Evolutionary conservation across 2,113 vertebrate species (phyloP).

Genomic region (Gracilinanus agilis): DNA sequence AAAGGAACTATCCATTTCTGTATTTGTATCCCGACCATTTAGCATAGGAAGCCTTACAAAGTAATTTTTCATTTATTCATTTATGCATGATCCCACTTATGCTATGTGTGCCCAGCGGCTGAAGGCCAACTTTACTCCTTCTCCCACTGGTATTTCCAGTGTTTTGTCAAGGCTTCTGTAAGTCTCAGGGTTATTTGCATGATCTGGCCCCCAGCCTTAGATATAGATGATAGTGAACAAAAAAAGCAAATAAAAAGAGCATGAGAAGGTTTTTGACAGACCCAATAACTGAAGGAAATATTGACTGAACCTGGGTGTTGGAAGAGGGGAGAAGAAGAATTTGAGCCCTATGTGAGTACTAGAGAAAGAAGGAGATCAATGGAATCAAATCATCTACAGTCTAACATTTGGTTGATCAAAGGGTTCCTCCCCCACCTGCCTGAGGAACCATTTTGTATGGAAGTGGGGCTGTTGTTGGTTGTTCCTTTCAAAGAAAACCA

Average conservation of each 20-base stretch:
- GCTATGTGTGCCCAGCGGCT: not conserved
- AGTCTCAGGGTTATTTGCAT: not conserved
- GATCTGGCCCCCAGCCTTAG: not conserved
- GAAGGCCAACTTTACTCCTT: not conserved
- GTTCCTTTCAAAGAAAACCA: not conserved
- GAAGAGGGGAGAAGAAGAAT: not conserved
- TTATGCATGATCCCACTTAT: not conserved
- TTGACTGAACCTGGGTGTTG: not conserved
- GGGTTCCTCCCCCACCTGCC: not conserved
- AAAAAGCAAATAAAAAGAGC: not conserved
- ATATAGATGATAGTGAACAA: not conserved
- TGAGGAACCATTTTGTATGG: not conserved
- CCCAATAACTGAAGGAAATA: not conserved
- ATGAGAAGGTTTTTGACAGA: not conserved
- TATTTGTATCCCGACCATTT: not conserved
- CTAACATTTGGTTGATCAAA: not conserved
- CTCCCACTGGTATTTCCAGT: not conserved
- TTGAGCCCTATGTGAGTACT: not conserved
- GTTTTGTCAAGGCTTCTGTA: not conserved
- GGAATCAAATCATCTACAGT: not conserved
- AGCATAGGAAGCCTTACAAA: not conserved
- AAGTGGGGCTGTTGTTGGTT: not conserved
- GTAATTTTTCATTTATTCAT: not conserved
- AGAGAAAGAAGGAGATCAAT: not conserved
- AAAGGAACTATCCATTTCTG: not conserved